These are phyloP conservation scores for Ectemnius cavifrons DNA, from an alignment of 2,888 invertebrate genomes.

Conservation along the genomic window DNA sequence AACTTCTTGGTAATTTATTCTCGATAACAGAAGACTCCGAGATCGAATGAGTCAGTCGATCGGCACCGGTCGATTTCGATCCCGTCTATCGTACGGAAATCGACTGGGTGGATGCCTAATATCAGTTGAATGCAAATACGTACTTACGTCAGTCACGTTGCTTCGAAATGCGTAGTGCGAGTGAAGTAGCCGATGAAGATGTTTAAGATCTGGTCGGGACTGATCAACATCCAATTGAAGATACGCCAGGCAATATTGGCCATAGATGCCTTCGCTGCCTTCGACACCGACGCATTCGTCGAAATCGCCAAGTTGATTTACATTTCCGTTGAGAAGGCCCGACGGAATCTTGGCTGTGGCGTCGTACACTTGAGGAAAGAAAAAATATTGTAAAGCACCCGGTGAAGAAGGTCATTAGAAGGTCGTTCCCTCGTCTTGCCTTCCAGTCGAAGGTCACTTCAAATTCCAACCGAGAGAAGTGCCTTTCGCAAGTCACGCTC, in stretches of 20 bases:
- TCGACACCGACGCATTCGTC: conserved; percentile 82
- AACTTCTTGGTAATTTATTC: too few relatives aligned
- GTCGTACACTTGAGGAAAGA: conserved; percentile 82
- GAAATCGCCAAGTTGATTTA: conserved; percentile 85
- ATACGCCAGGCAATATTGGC: conserved; percentile 84
- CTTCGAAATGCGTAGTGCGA: conserved; percentile 84
- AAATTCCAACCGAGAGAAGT: not conserved
- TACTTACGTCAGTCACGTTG: conserved; percentile 84
- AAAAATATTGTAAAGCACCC: not conserved
- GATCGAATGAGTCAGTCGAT: not conserved
- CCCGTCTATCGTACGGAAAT: too few relatives aligned
- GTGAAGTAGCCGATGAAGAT: conserved; percentile 80
- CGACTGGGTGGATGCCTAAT: not conserved
- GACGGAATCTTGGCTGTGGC: conserved; percentile 86
- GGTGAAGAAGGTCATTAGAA: not conserved
- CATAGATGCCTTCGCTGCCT: conserved; percentile 78
- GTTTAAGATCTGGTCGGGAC: conserved; percentile 77
- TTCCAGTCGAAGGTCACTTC: not conserved
- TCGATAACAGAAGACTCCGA: too few relatives aligned
- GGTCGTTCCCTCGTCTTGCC: not conserved
- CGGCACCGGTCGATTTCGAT: not conserved
- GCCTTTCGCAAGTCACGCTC: not conserved
- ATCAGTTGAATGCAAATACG: conserved; percentile 16
- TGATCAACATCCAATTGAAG: conserved; percentile 81
- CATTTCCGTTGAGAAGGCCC: conserved; percentile 84